Conservation (phyloP, 1,140 invertebrate genomes). For the Anastatus disparis region DNA sequence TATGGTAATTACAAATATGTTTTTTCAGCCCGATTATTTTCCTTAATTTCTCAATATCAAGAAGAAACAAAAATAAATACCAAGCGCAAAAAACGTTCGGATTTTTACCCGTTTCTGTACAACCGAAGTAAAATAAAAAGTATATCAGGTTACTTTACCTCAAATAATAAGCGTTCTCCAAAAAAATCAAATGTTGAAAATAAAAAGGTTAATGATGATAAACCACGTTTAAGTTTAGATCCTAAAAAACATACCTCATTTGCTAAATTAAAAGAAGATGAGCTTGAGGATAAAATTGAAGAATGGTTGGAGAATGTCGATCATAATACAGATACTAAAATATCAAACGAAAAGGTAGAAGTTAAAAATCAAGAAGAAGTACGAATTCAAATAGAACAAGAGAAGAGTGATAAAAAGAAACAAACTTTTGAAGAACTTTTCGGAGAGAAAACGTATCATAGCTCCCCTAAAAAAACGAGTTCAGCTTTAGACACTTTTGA, state of each 20-base stretch:
- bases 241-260: constrained; percentile 35
- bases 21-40: constrained; percentile 53
- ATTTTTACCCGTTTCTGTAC: constrained; percentile 66
- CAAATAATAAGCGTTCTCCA: constrained; percentile 4
- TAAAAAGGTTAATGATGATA: constrained; percentile 19
- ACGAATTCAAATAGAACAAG: constrained; percentile 11
- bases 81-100: too few species aligned
- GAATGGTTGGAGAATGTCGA: constrained; percentile 52
- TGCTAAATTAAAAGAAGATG: constrained; percentile 40
- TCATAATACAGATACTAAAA: constrained; percentile 20
- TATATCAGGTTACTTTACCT: constrained; percentile 43
- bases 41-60: constrained; percentile 55
- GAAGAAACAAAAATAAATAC: constrained; percentile 44
- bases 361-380: constrained; percentile 12
- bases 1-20: not conserved
- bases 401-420: constrained; percentile 29
- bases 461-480: constrained; percentile 20
- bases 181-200: constrained; percentile 17
- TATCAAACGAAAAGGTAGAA: constrained; percentile 18
- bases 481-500: constrained; percentile 31
- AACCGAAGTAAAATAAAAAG: constrained; percentile 60
- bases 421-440: constrained; percentile 30
- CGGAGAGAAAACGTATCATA: constrained; percentile 19
- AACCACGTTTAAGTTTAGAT: constrained; percentile 34
- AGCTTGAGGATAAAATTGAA: constrained; percentile 47